A percentile compares a stretch with the other conserved stretches of the same genome.
Conservation (phyloP, 2,888 invertebrate genomes). For the Lepidochitona cinerea region DNA sequence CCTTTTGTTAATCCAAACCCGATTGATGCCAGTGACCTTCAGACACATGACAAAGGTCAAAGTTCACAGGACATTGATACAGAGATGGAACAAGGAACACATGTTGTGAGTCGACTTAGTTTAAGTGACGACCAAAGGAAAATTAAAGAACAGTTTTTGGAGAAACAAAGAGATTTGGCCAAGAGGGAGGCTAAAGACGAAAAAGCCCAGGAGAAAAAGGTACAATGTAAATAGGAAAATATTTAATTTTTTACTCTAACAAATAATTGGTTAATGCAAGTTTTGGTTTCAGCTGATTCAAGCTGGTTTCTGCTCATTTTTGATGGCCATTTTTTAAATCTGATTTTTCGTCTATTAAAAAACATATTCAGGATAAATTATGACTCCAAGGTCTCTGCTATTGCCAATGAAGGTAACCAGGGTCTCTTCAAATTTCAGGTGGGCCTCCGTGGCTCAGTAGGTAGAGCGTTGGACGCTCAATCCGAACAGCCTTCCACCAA, state of each 20-base stretch:
- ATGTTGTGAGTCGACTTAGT: constrained; percentile 54
- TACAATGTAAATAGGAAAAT: constrained; percentile 10
- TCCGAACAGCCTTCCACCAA: too few species aligned
- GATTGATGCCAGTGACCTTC: background rate
- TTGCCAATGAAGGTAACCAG: too few species aligned
- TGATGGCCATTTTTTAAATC: too few species aligned
- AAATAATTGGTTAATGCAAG: too few species aligned
- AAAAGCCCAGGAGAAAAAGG: constrained; percentile 50
- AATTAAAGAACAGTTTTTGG: constrained; percentile 53
- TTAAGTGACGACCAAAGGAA: constrained; percentile 57
- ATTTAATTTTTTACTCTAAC: background rate
- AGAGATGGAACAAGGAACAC: constrained; percentile 37
- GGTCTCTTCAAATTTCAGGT: too few species aligned
- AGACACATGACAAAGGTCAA: constrained; percentile 20
- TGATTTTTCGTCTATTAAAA: too few species aligned
- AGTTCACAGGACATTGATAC: constrained; percentile 20
- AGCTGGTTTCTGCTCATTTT: too few species aligned
- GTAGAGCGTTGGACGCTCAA: too few species aligned
- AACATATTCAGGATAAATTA: too few species aligned
- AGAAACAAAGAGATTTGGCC: constrained; percentile 53
- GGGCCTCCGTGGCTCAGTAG: too few species aligned
- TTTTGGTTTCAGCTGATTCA: too few species aligned
- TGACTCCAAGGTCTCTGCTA: too few species aligned
- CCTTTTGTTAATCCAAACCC: constrained; percentile 39
- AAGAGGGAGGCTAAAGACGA: constrained; percentile 46